These are phyloP conservation scores for Aromia moschata DNA, from an alignment of 2,888 invertebrate species.

Conservation along the genomic window DNA sequence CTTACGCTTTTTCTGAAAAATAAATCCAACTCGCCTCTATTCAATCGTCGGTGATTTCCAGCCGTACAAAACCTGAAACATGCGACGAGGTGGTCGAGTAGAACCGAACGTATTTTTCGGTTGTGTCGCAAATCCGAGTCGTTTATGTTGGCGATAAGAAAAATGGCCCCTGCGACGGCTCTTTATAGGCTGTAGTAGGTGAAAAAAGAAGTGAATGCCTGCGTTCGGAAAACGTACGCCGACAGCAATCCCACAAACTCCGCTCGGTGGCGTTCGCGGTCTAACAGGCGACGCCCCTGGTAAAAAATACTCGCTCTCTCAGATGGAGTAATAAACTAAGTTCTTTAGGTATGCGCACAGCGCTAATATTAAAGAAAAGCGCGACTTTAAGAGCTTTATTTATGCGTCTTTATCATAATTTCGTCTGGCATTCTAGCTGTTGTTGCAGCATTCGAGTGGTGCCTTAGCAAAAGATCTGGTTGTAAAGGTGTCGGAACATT, in stretches of 20 bases:
- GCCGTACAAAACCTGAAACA: not conserved
- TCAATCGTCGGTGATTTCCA: no score
- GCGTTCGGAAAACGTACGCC: conserved; percentile 44
- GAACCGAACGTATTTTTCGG: conserved; percentile 23
- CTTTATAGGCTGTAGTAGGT: conserved; percentile 48
- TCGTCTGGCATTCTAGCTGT: not conserved
- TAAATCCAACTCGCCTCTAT: no score
- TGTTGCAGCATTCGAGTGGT: no score
- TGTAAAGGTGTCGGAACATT: no score
- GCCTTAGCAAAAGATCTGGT: no score
- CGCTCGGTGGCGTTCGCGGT: conserved; percentile 41
- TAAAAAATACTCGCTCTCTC: conserved; percentile 37
- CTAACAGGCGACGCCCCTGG: conserved; percentile 34
- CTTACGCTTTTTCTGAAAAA: no score
- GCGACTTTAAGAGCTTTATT: conserved; percentile 27
- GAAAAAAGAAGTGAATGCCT: conserved; percentile 48
- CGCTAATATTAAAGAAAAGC: conserved; percentile 26
- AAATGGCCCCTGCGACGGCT: conserved; percentile 46
- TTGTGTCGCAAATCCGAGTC: conserved; percentile 30
- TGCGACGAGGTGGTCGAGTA: conserved; percentile 7
- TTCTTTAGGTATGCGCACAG: conserved; percentile 34
- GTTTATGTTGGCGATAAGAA: conserved; percentile 46
- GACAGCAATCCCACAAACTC: conserved; percentile 44
- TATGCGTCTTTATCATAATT: conserved; percentile 14
- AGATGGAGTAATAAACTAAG: conserved; percentile 44